Conservation (phyloP, 2,888 invertebrate species). For the Himalopsyche anomala region DNA sequence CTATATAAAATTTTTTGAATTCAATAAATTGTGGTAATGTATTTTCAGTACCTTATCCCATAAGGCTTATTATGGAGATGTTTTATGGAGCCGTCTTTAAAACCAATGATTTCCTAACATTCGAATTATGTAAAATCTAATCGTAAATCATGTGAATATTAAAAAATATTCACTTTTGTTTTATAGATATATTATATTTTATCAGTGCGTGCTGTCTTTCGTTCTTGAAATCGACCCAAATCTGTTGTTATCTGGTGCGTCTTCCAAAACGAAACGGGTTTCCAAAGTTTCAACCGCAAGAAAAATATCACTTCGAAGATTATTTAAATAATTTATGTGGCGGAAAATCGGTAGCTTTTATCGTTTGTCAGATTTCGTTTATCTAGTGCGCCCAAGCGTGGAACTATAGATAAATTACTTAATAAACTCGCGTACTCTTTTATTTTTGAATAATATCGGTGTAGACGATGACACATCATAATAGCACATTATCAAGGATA, state of each 20-base stretch:
- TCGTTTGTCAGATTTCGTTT: slow-evolving; percentile 19
- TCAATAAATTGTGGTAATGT: no score
- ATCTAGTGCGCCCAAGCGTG: background rate
- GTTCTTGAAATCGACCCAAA: no score
- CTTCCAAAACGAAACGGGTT: background rate
- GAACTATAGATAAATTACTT: slow-evolving; percentile 17
- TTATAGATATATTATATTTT: no score
- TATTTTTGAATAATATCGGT: background rate
- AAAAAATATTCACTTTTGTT: no score
- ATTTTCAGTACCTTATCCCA: no score
- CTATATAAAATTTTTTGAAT: no score
- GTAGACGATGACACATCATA: background rate
- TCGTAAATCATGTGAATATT: no score
- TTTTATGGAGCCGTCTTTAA: no score
- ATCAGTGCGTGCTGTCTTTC: no score
- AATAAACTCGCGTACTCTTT: background rate
- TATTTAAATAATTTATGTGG: slow-evolving; percentile 26
- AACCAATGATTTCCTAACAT: no score
- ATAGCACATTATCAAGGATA: background rate
- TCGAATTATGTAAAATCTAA: no score
- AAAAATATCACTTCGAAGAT: background rate
- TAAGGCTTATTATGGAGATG: no score
- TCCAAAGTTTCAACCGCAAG: background rate
- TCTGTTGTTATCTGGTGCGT: background rate
- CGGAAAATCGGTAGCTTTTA: slow-evolving; percentile 12